Evolutionary conservation across 2,888 invertebrate species (phyloP), one percentile per base, ranked within the genome.

Genomic region (Pachymerium ferrugineum): DNA sequence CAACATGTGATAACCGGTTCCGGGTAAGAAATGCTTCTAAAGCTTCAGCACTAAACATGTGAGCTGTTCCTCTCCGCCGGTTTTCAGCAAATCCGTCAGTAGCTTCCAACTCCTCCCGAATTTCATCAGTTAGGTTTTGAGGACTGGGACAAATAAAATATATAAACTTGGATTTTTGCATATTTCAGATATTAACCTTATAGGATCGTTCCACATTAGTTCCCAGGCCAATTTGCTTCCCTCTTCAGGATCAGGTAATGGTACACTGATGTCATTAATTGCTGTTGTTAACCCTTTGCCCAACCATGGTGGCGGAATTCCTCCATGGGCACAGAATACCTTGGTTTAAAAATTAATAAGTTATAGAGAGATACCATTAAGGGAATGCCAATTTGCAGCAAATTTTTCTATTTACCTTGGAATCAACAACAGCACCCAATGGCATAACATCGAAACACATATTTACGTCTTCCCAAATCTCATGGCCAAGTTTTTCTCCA

Each of bases 261-360:
- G 89, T 54, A 85, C 84, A 0, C 89, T 89, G 75, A 91, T 87
- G 74, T 86, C 85, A 79, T 89, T 88, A 33, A 90, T 89, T 14
- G 87, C 86, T 1, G 85, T 81, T 42, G 88, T 84, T 29, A 86
- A 83, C 0, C 88, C 88, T 77, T 80, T 80, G 31, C 88, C 88
- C 76, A 88, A 83, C 86, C 86, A 88, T 1, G 89, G 88, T 0
- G 89, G 89, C 0, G 90, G 90, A 74, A 91, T 90, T 6, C 91
- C 91, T 16, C 91, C 91, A 81, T 91, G 91, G 74, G 89, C 89
- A 82, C 90, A 91, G 80, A 91, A 91, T 71, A 91, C 86, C 88
- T 89, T 79, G 2, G 78, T n/a, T n/a, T n/a, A n/a, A n/a, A n/a
- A n/a, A n/a, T n/a, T n/a, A n/a, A n/a, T n/a, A 35, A 35, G 35